A percentile compares a stretch with the other conserved stretches of the same genome.
Evolutionary conservation across 2,113 vertebrate species (phyloP).

Genomic region (Carassius auratus): DNA sequence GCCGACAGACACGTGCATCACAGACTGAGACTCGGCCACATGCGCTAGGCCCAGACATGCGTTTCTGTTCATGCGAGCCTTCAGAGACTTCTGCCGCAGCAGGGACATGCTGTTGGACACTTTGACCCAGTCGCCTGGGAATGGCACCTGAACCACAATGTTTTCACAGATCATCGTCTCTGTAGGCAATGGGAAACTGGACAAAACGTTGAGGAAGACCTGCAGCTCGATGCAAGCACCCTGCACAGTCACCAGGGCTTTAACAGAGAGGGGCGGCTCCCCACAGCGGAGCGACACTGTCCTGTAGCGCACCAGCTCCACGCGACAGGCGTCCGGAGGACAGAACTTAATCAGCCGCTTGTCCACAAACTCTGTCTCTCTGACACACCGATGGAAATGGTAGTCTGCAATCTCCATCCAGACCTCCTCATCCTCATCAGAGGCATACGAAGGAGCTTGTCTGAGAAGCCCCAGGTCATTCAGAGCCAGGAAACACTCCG

Average conservation of each 20-base stretch:
- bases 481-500: conserved; percentile 89
- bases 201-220: conserved; percentile 87
- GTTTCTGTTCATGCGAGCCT: conserved; percentile 92
- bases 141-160: conserved; percentile 85
- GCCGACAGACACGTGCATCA: conserved; percentile 90
- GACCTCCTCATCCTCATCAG: conserved; percentile 77
- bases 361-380: conserved; percentile 79
- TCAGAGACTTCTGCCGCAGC: conserved; percentile 90
- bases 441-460: conserved; percentile 78
- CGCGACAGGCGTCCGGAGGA: conserved; percentile 84
- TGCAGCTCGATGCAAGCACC: conserved; percentile 93
- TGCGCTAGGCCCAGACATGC: conserved; percentile 84
- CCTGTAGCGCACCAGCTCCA: conserved; percentile 92
- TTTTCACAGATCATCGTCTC: conserved; percentile 83
- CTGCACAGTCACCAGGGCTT: conserved; percentile 87
- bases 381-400: conserved; percentile 87
- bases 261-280: conserved; percentile 87
- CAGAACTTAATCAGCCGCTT: conserved; percentile 85
- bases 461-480: conserved; percentile 86
- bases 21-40: conserved; percentile 80
- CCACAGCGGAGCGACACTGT: conserved; percentile 71
- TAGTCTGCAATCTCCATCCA: conserved; percentile 85
- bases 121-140: conserved; percentile 91
- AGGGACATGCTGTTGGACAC: conserved; percentile 88
- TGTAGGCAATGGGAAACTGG: conserved; percentile 62